Base-by-base conservation (phyloP, 2,888 invertebrate species). In the Morinoia aosen region DNA sequence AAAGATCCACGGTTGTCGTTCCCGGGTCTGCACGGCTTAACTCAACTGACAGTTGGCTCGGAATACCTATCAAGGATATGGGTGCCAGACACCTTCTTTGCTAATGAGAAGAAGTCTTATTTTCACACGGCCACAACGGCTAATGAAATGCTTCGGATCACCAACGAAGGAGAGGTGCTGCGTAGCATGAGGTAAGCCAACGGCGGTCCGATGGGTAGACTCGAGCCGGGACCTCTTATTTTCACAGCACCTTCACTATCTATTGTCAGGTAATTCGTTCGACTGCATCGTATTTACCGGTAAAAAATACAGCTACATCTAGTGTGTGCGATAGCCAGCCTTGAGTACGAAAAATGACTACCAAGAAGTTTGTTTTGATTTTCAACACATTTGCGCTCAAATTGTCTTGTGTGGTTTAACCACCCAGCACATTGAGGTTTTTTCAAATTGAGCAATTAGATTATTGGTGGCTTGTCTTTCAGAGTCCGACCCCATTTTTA, bases 41-140 rank as follows among this genome's bases (percentile, higher is more conserved):
- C 99, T 97, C 99, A 98, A 97, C 98, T 99, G 97, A 99, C 99
- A 97, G 99, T 99, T 64, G 99, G 99, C 97, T 99, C 99, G 96
- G 99, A 99, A 97, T 99, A 99, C 97, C 99, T 99, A 97, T 99
- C 99, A 97, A 99, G 99, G 97, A 99, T 99, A 97, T 99, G 99
- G 99, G 99, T 99, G 97, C 99, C 99, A 97, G 99, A 99, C 97
- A 99, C 99, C 97, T 99, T 99, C 98, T 99, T 99, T 98, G 99
- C 99, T 97, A 99, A 99, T 97, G 99, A 99, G 98, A 99, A 99
- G 98, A 99, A 99, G 98, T 99, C 99, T 97, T 99, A 99, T 98
- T 99, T 99, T 98, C 99, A 99, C 98, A 99, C 99, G 98, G 99
- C 99, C 97, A 99, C 99, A 97, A 99, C 99, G 97, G 99, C 99